Conservation (phyloP, 2,797 vertebrate genomes). For the Fringilla coelebs region DNA sequence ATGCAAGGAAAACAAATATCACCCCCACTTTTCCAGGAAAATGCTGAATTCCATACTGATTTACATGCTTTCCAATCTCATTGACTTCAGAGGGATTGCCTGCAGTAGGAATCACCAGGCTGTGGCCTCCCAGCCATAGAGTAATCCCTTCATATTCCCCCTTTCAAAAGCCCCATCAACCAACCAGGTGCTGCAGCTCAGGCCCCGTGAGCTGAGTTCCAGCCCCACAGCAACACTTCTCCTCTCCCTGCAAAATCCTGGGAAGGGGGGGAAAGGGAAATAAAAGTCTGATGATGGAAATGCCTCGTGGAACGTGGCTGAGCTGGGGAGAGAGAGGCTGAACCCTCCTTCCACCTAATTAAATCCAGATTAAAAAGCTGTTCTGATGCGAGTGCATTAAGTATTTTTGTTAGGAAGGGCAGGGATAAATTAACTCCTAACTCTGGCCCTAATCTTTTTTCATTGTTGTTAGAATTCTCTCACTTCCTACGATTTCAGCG, state of each 20-base stretch:
- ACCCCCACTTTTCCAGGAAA: not conserved
- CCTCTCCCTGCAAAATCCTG: not conserved
- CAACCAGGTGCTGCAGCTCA: not conserved
- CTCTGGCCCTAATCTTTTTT: not conserved
- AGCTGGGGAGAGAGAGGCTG: not conserved
- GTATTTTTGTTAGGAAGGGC: not conserved
- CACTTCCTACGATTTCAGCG: not conserved
- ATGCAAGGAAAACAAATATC: not conserved
- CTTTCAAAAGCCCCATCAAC: not conserved
- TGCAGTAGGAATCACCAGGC: not conserved
- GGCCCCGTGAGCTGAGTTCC: accelerated
- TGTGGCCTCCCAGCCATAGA: not conserved
- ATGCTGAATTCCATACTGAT: not conserved
- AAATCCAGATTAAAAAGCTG: not conserved
- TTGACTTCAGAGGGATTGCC: constrained; percentile 32
- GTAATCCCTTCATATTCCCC: not conserved
- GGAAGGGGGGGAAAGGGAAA: not conserved
- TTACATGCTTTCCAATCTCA: constrained; percentile 3
- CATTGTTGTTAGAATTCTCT: not conserved
- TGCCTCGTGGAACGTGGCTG: accelerated
- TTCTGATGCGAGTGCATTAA: not conserved
- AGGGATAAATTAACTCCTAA: not conserved
- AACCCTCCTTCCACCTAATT: not conserved
- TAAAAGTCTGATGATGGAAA: not conserved
- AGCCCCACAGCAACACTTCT: not conserved